phyloP scores from a whole-genome alignment of 2,888 invertebrate genomes.

The Bursaphelenchus okinawaensis region DNA sequence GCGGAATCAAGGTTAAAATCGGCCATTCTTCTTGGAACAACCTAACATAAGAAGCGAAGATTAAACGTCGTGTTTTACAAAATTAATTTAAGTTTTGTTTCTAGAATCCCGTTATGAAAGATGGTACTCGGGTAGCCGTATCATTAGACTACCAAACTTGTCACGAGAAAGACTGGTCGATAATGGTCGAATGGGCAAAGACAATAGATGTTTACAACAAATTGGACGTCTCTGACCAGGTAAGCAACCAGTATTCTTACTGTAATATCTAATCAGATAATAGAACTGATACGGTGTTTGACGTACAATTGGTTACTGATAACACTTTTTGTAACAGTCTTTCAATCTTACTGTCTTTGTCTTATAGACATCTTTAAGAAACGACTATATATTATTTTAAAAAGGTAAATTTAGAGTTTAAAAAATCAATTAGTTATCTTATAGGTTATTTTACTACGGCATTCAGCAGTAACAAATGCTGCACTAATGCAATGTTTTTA shows the following conservation, averaged over 20 bases:
- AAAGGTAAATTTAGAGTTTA: not conserved
- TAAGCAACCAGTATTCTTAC: conserved; percentile 15
- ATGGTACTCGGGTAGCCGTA: conserved; percentile 34
- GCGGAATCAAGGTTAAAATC: no score
- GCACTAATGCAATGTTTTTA: conserved; percentile 55
- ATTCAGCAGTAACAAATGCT: conserved; percentile 55
- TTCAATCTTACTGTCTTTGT: no score
- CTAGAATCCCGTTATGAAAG: conserved; percentile 6
- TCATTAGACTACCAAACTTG: conserved; percentile 47
- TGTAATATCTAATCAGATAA: not conserved
- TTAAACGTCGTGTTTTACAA: no score
- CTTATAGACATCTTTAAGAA: no score
- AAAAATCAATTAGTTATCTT: conserved; percentile 8
- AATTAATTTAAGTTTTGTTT: no score
- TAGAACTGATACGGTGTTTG: no score
- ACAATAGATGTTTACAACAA: conserved; percentile 45
- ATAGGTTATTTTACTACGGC: conserved; percentile 49
- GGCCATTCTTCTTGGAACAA: no score
- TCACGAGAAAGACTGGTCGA: conserved; percentile 52
- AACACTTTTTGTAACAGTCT: no score
- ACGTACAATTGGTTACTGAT: no score
- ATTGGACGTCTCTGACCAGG: conserved; percentile 44
- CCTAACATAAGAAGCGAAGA: no score
- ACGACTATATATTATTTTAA: no score
- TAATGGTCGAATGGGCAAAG: conserved; percentile 58